phyloP scores from a whole-genome alignment of 2,113 vertebrate genomes.

The Motacilla alba region DNA sequence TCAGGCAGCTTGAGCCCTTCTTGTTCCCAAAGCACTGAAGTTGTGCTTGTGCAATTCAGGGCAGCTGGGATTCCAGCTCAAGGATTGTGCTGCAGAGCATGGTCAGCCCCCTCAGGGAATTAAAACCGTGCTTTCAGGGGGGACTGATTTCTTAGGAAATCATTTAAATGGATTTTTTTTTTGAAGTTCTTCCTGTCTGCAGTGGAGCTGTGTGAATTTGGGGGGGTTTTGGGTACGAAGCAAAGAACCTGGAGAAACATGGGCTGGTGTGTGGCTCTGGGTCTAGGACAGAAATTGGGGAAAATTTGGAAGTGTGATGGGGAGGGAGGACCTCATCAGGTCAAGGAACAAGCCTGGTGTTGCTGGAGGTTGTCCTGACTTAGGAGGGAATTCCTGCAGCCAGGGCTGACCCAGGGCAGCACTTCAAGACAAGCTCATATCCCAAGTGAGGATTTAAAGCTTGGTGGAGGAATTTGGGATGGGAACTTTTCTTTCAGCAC shows the following conservation, averaged over 20 bases:
- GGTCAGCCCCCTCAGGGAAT: fast-evolving
- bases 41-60: not conserved
- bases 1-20: not conserved
- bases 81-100: not conserved
- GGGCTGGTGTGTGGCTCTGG: not conserved
- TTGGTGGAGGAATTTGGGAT: not conserved
- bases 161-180: not conserved
- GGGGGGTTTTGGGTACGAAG: not conserved
- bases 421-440: fast-evolving
- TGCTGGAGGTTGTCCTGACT: not conserved
- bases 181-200: not conserved
- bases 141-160: not conserved
- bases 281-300: not conserved
- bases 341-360: not conserved
- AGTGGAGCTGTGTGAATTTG: not conserved
- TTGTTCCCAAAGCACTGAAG: not conserved
- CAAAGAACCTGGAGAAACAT: not conserved
- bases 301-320: not conserved
- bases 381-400: not conserved
- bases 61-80: not conserved
- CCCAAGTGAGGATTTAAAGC: not conserved
- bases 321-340: not conserved
- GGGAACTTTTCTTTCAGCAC: not conserved
- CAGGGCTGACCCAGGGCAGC: not conserved
- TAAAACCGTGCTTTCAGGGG: fast-evolving